Evolutionary conservation across 1,140 invertebrate genomes (phyloP).

Genomic region (Nomia melanderi): DNA sequence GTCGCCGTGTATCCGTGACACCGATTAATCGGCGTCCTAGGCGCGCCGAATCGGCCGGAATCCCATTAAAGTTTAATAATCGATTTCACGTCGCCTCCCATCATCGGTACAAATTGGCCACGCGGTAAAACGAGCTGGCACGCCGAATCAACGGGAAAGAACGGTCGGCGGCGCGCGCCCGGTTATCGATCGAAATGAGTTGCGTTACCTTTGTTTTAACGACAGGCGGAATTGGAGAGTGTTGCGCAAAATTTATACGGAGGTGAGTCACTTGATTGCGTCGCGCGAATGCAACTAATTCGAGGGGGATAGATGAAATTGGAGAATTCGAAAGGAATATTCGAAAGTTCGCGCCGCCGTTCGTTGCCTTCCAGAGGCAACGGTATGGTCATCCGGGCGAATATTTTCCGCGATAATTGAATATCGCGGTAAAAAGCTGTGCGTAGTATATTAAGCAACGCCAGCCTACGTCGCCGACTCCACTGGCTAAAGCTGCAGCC

Average conservation of each 20-base stretch:
- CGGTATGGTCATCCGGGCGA: too few species aligned
- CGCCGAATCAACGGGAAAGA: background rate
- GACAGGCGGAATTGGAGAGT: background rate
- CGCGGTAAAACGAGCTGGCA: background rate
- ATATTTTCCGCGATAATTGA: too few species aligned
- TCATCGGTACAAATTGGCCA: background rate
- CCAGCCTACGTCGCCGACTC: too few species aligned
- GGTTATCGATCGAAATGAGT: background rate
- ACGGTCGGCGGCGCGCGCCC: too few species aligned
- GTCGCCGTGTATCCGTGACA: conserved; percentile 27
- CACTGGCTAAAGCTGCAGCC: too few species aligned
- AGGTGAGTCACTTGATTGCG: background rate
- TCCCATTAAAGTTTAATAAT: background rate
- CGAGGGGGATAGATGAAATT: background rate
- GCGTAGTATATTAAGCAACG: too few species aligned
- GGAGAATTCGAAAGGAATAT: too few species aligned
- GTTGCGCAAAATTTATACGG: background rate
- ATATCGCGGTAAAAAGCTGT: too few species aligned
- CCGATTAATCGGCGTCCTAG: conserved; percentile 4
- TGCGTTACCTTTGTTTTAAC: background rate
- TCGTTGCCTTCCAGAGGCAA: too few species aligned
- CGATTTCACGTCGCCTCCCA: background rate
- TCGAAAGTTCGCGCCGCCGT: too few species aligned
- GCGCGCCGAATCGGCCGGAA: background rate
- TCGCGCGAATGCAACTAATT: background rate